Conservation (phyloP, 2,888 invertebrate genomes). For the Orthonychiurus folsomi region DNA sequence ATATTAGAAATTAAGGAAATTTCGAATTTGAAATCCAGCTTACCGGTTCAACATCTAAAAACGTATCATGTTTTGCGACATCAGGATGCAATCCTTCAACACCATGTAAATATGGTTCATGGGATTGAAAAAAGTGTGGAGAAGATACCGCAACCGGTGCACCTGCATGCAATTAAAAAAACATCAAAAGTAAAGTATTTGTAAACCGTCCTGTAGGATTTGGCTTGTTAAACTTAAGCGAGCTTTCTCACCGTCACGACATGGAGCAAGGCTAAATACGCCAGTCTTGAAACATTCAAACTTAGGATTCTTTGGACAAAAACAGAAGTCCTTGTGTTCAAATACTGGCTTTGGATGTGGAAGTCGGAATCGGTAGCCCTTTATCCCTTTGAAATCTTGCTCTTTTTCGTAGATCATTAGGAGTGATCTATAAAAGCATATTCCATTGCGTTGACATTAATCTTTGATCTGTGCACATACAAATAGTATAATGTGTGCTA, state of each 20-base stretch:
- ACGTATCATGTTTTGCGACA: conserved; percentile 61
- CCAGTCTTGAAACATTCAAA: conserved; percentile 35
- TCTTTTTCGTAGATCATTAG: conserved; percentile 29
- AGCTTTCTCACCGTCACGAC: conserved; percentile 33
- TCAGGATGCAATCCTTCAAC: conserved; percentile 65
- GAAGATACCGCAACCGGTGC: conserved; percentile 78
- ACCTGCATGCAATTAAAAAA: conserved; percentile 50
- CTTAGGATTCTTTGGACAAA: conserved; percentile 36
- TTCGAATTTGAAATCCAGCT: conserved; percentile 44
- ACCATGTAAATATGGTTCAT: conserved; percentile 46
- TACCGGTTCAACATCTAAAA: conserved; percentile 78
- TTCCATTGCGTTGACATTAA: too few species aligned
- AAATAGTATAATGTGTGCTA: too few species aligned
- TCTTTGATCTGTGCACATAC: neutral
- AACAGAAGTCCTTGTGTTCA: conserved; percentile 36
- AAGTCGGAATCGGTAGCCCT: conserved; percentile 33
- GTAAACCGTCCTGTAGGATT: neutral
- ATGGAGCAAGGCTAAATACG: conserved; percentile 37
- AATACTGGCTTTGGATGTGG: conserved; percentile 38
- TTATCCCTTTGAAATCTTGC: conserved; percentile 27
- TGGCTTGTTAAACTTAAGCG: too few species aligned
- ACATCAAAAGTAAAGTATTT: neutral
- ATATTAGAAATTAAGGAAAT: too few species aligned
- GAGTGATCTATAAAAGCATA: conserved; percentile 30
- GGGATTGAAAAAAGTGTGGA: conserved; percentile 76